phyloP scores from a whole-genome alignment of 1,140 invertebrate genomes.

The Eciton burchellii region DNA sequence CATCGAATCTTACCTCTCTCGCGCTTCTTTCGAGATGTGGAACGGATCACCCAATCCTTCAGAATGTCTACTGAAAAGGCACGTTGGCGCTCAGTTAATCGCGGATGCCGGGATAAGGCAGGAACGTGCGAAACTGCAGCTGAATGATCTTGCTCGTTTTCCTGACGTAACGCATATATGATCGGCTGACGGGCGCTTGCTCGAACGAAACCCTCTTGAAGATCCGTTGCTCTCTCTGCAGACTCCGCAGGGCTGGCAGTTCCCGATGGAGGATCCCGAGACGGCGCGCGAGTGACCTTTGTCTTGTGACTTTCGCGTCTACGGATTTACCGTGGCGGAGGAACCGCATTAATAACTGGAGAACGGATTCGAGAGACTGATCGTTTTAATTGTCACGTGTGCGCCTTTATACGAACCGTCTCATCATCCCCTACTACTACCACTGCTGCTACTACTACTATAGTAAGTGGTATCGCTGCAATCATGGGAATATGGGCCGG shows the following conservation, averaged over 20 bases:
- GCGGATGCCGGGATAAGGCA: slow-evolving; percentile 60
- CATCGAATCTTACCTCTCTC: slow-evolving; percentile 40
- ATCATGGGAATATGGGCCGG: slow-evolving; percentile 4
- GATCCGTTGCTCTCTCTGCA: neutral
- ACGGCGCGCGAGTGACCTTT: neutral
- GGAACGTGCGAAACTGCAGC: slow-evolving; percentile 86
- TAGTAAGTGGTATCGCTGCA: slow-evolving; percentile 18
- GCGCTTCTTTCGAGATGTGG: slow-evolving; percentile 32
- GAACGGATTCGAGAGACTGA: slow-evolving; percentile 78
- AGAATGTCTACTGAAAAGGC: neutral
- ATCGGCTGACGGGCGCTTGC: slow-evolving; percentile 15
- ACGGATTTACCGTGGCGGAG: slow-evolving; percentile 8
- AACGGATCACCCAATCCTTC: slow-evolving; percentile 34
- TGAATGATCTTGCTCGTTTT: slow-evolving; percentile 86
- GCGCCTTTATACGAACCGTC: slow-evolving; percentile 76
- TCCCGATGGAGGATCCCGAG: neutral
- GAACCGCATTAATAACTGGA: slow-evolving; percentile 48
- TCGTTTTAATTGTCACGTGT: slow-evolving; percentile 81
- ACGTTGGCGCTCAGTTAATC: slow-evolving; percentile 25
- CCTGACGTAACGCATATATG: slow-evolving; percentile 85
- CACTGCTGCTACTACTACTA: slow-evolving; percentile 70
- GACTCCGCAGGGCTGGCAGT: neutral
- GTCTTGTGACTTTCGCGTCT: neutral
- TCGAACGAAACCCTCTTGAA: slow-evolving; percentile 1
- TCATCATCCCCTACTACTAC: slow-evolving; percentile 72